Evolutionary conservation across 2,888 invertebrate genomes (phyloP), one percentile per base, ranked within the genome.

Genomic region (Actias luna): DNA sequence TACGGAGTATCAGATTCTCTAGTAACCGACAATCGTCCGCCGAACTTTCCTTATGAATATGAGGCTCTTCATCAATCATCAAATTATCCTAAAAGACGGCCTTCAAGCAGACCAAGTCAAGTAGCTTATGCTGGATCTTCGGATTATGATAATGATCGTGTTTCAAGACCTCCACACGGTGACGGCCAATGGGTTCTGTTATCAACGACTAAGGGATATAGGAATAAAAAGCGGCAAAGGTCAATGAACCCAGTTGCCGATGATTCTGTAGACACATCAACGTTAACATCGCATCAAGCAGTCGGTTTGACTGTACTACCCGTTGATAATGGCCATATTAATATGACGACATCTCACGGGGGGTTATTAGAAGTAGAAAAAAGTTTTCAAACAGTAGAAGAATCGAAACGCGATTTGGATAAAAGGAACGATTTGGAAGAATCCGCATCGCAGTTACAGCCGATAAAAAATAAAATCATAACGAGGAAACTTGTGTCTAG

Each of bases 101-200:
- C 92, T 1, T 74, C 80, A 39, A 85, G 88, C 68, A 78, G 89
- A 64, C 93, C 93, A 3, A 88, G 92, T 1, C 89, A 89, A 76
- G 88, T 92, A 10, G 90, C 93, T 59, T 93, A 94, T 46, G 89
- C 93, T 25, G 93, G 93, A 35, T 71, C 78, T 39, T 73, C 85
- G 8, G 87, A 88, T 35, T 76, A 81, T 61, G 90, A 92, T 33
- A 83, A 76, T 60, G 93, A 94, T 75, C 93, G 94, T 0, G 83
- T 89, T 3, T 92, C 93, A 2, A 93, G 95, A 79, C 95, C 96
- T 0, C 91, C 94, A 0, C 92, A 93, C 65, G 95, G 95, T 0
- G 95, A 96, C 65, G 96, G 96, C 0, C 95, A 96, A 71, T 96
- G 96, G 96, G 94, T 96, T 2, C 85, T 96, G 1, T 83, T 96